Evolutionary conservation across 2,113 vertebrate genomes (phyloP), one percentile per base, ranked within the genome.

Genomic region (Procapra przewalskii): DNA sequence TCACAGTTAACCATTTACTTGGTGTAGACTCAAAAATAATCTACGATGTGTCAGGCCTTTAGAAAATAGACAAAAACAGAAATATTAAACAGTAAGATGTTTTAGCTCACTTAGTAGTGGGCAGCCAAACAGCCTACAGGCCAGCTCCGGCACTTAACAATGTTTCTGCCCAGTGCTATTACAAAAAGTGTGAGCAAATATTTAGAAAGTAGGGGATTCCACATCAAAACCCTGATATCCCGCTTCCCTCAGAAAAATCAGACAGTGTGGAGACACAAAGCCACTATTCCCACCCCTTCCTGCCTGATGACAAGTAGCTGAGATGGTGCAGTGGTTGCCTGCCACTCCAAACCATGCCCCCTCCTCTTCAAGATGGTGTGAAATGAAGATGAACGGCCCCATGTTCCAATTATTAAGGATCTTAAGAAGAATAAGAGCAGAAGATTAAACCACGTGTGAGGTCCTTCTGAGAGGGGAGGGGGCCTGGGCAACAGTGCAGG

Each of bases 121-220:
- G 16, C 40, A 86, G 33, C 87, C 40, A 62, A 33, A 55, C 16
- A 36, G 7, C 31, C 23, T 79, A 19, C n/a, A 59, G 52, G 45
- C 14, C 55, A 71, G 67, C 50, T 52, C 83, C 82, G 33, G 31
- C 3, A 21, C 75, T 21, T 50, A 48, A 48, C 3, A 2, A 45
- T 3, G 67, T 81, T 87, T 40, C 86, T 27, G 92, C 29, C 6
- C 19, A 71, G 54, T n/a, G 6, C 84, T 71, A 40, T 36, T 71
- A 2, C 64, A 97, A 13, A 11, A 14, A 21, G 52, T 33, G 52
- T 52, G 29, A 86, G 79, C 54, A 60, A 89, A 40, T 82, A 79
- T 84, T 96, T 85, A 77, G 95, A 95, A 94, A 60, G 43, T 5
- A 88, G 57, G 33, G 7, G 12, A 90, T 77, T 94, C 36, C 54